Conservation (phyloP, 2,888 invertebrate species). For the Fragum whitleyi region DNA sequence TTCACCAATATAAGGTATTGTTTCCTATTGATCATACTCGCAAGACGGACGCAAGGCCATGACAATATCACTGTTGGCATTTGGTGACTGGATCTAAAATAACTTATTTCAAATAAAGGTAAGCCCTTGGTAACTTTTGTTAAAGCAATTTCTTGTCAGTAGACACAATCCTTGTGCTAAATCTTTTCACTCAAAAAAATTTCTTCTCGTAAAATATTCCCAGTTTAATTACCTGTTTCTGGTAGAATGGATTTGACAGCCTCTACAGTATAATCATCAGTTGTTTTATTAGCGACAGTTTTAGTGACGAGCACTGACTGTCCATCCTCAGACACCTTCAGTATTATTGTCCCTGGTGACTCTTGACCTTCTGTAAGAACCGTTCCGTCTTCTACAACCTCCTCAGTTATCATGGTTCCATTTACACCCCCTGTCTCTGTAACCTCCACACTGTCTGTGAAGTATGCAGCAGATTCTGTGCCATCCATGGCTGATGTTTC, state of each 20-base stretch:
- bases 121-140: too few relatives aligned
- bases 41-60: too few relatives aligned
- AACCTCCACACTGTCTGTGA: background rate
- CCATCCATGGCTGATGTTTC: background rate
- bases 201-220: too few relatives aligned
- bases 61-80: too few relatives aligned
- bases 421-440: background rate
- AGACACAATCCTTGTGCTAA: too few relatives aligned
- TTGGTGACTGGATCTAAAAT: too few relatives aligned
- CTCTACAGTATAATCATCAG: conserved; percentile 55
- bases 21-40: too few relatives aligned
- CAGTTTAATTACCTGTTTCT: background rate
- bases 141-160: too few relatives aligned
- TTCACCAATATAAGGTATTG: too few relatives aligned
- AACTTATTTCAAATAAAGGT: too few relatives aligned
- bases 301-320: conserved; percentile 3
- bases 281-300: conserved; percentile 2
- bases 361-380: conserved; percentile 27
- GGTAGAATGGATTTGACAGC: conserved; percentile 61
- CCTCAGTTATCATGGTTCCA: background rate
- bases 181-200: too few relatives aligned
- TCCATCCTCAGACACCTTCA: conserved; percentile 7
- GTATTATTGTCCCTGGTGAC: conserved; percentile 10
- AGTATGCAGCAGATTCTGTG: background rate
- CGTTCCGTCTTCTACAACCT: background rate